A percentile compares a stretch with the other conserved stretches of the same genome.
Conservation (phyloP, 2,888 invertebrate genomes). For the Drosophila barbarae region DNA sequence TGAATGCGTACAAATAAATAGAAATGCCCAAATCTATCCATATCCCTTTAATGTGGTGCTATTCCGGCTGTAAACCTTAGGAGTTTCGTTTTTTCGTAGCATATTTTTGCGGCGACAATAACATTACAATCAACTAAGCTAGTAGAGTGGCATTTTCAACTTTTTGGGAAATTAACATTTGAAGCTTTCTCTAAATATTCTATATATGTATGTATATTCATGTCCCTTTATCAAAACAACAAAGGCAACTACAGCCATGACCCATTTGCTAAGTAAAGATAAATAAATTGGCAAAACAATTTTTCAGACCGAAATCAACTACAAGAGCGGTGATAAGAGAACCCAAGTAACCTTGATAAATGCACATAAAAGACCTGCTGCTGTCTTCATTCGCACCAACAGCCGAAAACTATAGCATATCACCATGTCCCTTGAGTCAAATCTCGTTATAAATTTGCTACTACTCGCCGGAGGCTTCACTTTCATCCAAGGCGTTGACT, state of each 20-base stretch:
- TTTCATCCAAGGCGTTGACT: conserved; percentile 38
- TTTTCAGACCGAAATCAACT: conserved; percentile 10
- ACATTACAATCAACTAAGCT: too few relatives aligned
- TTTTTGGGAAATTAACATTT: background rate
- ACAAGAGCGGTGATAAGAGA: conserved; percentile 22
- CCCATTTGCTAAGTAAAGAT: conserved; percentile 20
- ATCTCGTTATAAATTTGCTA: conserved; percentile 34
- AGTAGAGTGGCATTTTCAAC: background rate
- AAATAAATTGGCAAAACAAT: conserved; percentile 13
- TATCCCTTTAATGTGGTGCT: too few relatives aligned
- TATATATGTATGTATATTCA: background rate
- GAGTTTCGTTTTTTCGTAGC: too few relatives aligned
- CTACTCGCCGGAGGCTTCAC: conserved; percentile 21
- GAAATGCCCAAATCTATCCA: too few relatives aligned
- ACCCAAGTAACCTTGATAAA: conserved; percentile 14
- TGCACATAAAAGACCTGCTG: conserved; percentile 29
- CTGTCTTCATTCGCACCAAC: background rate
- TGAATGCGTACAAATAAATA: too few relatives aligned
- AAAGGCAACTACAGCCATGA: conserved; percentile 32
- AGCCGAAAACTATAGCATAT: background rate
- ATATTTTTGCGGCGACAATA: too few relatives aligned
- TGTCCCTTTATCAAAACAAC: conserved; percentile 1
- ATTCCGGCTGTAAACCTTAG: too few relatives aligned
- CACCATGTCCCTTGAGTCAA: conserved; percentile 5
- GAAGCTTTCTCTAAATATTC: too few relatives aligned